Evolutionary conservation across 2,797 vertebrate species (phyloP), one percentile per base, ranked within the genome.

Genomic region (Atherinosoma microstoma): DNA sequence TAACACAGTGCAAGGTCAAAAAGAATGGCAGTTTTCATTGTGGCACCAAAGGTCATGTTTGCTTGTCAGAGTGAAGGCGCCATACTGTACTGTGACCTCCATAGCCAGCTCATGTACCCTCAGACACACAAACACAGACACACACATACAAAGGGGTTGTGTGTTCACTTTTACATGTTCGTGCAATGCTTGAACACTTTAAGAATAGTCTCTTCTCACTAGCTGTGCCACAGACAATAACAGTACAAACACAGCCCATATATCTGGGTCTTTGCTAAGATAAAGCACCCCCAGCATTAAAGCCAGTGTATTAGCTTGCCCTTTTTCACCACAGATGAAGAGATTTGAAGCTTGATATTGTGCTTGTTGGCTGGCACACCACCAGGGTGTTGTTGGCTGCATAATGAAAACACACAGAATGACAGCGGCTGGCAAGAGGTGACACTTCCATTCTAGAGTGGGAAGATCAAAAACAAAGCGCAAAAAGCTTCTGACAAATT

Each of bases 1-100:
- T 79, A 92, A 79, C 75, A 87, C 75, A 16, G 71, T 67, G 73
- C 90, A 90, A 92, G 92, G 92, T 94, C 91, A 92, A 76, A 84
- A 90, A 90, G 90, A 93, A 91, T 87, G 78, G 80, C 83, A 84
- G 85, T 90, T 93, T 92, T 90, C 87, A 88, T 78, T 75, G 90
- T 84, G 88, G 90, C 93, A 87, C 88, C 84, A 93, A 93, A 95
- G 94, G 93, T 94, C 91, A 93, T 92, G 92, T 94, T 94, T 94
- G 92, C 93, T 94, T 92, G 91, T 93, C 92, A 93, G 84, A 93
- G 87, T 90, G 92, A 94, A 91, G 91, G 93, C 89, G 85, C 91
- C 91, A 92, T 93, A 95, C 92, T 93, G 93, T 90, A 94, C 87
- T 67, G 88, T 92, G 93, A 93, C 93, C 93, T 93, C 91, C 85